Conservation (phyloP, 2,797 vertebrate species). For the Eurystomus glaucurus region DNA sequence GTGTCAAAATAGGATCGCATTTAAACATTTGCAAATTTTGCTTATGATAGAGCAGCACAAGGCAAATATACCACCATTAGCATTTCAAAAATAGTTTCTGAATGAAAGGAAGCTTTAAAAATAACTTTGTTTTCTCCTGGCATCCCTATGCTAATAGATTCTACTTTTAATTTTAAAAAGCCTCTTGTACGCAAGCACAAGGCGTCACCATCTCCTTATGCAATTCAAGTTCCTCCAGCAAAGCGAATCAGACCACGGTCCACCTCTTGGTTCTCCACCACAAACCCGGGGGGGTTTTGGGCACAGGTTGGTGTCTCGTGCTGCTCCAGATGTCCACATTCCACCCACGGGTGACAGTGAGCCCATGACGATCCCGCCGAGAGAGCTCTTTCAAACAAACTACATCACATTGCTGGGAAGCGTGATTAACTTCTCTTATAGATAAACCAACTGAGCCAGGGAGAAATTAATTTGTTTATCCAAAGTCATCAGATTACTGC, state of each 20-base stretch:
- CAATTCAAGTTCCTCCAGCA: not conserved
- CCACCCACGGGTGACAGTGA: not conserved
- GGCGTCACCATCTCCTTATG: not conserved
- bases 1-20: slow-evolving; percentile 43
- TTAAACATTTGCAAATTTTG: slow-evolving; percentile 74
- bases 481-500: not conserved
- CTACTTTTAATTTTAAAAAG: slow-evolving; percentile 69
- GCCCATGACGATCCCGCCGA: fast-evolving
- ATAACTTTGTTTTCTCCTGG: slow-evolving; percentile 46
- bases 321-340: not conserved
- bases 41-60: slow-evolving; percentile 38
- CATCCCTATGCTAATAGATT: slow-evolving; percentile 63
- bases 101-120: slow-evolving; percentile 70
- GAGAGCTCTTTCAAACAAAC: not conserved
- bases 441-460: not conserved
- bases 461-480: not conserved
- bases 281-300: not conserved
- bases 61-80: slow-evolving; percentile 68
- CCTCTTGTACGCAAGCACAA: not conserved
- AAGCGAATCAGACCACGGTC: not conserved
- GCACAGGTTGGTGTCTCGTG: not conserved
- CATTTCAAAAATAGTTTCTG: slow-evolving; percentile 77
- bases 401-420: not conserved
- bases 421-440: not conserved
- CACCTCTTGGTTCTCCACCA: not conserved